phyloP scores from a whole-genome alignment of 2,113 vertebrate species.

The Leptosomus discolor region DNA sequence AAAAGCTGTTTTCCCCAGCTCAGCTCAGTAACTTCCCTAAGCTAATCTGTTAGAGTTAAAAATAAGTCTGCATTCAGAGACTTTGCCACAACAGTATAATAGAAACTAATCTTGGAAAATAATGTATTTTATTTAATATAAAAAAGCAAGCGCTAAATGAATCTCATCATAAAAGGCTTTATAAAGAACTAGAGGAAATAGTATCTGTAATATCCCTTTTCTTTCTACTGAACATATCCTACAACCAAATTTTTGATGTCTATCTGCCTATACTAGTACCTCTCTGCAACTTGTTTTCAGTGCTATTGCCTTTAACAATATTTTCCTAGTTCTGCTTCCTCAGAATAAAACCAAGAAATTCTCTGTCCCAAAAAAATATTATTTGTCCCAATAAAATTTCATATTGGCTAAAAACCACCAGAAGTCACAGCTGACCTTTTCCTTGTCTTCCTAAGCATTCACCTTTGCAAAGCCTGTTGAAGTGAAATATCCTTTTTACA shows the following conservation, averaged over 20 bases:
- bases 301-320: neutral
- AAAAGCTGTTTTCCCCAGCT: neutral
- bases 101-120: neutral
- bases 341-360: neutral
- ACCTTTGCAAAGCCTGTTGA: neutral
- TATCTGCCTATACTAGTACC: neutral
- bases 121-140: neutral
- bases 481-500: neutral
- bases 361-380: neutral
- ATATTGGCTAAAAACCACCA: neutral
- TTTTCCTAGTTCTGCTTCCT: neutral
- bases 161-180: neutral
- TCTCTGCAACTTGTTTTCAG: neutral
- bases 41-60: neutral
- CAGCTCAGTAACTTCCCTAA: neutral
- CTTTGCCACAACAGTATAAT: neutral
- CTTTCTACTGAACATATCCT: neutral
- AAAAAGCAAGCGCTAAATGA: neutral
- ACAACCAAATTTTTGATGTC: neutral
- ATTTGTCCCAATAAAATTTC: neutral
- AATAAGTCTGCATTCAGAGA: neutral
- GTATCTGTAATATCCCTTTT: neutral
- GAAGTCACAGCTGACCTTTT: neutral
- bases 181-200: neutral
- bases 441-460: neutral